Evolutionary conservation across 2,888 invertebrate genomes (phyloP).

Genomic region (Rhopalosiphum nymphaeae): DNA sequence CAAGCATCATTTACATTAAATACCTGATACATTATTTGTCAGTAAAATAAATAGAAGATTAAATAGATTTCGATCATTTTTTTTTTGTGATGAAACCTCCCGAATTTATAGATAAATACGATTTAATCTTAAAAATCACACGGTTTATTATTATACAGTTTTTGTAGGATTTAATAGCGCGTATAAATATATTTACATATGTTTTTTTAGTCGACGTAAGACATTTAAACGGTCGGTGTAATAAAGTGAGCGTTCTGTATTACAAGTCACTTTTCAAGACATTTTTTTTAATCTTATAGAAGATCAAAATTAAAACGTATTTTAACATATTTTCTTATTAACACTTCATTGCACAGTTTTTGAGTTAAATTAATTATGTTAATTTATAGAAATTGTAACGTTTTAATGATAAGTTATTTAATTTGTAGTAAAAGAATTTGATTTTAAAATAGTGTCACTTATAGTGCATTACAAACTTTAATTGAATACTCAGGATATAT

Average conservation of each 20-base stretch:
- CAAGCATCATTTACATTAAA: background rate
- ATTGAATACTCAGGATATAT: background rate
- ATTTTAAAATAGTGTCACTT: background rate
- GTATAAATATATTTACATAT: background rate
- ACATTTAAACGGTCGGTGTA: background rate
- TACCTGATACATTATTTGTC: background rate
- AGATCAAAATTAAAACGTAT: background rate
- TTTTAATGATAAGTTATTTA: background rate
- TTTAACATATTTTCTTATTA: background rate
- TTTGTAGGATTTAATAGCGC: background rate
- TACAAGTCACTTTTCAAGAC: background rate
- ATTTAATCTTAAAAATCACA: background rate
- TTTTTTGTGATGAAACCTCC: background rate
- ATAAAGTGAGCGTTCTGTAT: background rate
- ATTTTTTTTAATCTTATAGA: background rate
- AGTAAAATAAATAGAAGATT: background rate
- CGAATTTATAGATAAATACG: constrained; percentile 7
- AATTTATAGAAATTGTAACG: background rate
- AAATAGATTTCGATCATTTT: background rate
- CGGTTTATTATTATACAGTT: background rate
- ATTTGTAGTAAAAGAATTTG: background rate
- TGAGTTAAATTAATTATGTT: background rate
- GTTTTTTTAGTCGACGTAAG: background rate
- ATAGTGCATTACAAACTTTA: background rate
- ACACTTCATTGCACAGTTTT: background rate